Percentiles rank a stretch among this genome's conserved stretches.
Evolutionary conservation across 1,140 invertebrate species (phyloP).

Genomic region (Sarcophaga peregrina): DNA sequence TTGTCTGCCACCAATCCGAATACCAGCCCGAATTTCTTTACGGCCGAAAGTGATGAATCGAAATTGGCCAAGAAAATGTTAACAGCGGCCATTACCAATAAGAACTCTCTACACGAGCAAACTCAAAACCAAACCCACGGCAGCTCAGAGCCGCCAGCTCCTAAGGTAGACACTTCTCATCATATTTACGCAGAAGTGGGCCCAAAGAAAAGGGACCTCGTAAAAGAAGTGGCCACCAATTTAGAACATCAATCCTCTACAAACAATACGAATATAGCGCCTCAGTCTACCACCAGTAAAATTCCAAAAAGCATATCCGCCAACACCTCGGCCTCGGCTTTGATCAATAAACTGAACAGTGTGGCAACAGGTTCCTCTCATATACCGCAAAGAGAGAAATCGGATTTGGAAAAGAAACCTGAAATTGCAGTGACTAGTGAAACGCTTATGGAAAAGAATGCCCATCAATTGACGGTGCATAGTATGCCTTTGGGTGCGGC

Average conservation of each 20-base stretch:
- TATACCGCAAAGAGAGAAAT: constrained; percentile 15
- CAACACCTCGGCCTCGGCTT: constrained; percentile 51
- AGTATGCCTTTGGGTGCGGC: constrained; percentile 74
- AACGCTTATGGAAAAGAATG: constrained; percentile 59
- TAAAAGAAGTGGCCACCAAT: constrained; percentile 47
- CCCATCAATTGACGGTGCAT: constrained; percentile 72
- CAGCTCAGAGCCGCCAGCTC: constrained; percentile 41
- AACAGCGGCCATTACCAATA: constrained; percentile 51
- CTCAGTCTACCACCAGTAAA: constrained; percentile 56
- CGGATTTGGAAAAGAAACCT: constrained; percentile 51
- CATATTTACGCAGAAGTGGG: constrained; percentile 63
- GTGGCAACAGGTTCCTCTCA: constrained; percentile 10
- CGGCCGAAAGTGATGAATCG: constrained; percentile 63
- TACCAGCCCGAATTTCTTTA: constrained; percentile 45
- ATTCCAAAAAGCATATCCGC: constrained; percentile 62
- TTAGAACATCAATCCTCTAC: constrained; percentile 51
- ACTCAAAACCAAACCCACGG: neutral
- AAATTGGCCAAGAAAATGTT: constrained; percentile 64
- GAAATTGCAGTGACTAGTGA: constrained; percentile 59
- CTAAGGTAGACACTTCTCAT: constrained; percentile 61
- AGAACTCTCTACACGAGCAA: constrained; percentile 43
- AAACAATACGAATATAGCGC: constrained; percentile 43
- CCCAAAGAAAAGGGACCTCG: constrained; percentile 58
- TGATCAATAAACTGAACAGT: constrained; percentile 55
- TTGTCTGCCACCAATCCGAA: neutral